Evolutionary conservation across 2,113 vertebrate species (phyloP), one percentile per base, ranked within the genome.

Genomic region (Prochilodus magdalenae): DNA sequence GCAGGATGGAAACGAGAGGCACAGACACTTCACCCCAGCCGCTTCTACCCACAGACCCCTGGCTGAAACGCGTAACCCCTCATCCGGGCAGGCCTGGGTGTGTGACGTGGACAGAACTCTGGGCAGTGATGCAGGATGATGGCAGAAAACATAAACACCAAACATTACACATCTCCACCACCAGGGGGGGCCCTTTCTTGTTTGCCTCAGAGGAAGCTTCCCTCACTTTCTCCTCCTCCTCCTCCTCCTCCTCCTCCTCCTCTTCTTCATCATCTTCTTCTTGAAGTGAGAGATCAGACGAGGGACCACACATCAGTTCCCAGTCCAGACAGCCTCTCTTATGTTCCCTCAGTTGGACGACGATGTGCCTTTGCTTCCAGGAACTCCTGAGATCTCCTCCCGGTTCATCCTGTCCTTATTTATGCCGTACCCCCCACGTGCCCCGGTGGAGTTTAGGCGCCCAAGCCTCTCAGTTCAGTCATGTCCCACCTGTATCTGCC

Each of bases 41-140:
- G 29, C 57, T 65, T 66, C 40, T 67, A 62, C 51, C 60, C 44
- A 53, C 22, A 14, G 75, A 30, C 74, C 36, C 69, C 71, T 16
- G 60, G 22, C 83, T 51, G 22, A 55, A 57, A 60, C 18, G 13
- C 53, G 22, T 49, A 79, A 83, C 90, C 87, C 63, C 87, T 85
- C 94, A 94, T 96, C 96, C 95, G 96, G 96, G 97, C 97, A 93
- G 96, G 96, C 95, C 97, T 97, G 95, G 95, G 94, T 94, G 94
- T 94, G 30, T 18, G 26, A 70, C 10, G 13, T 47, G 53, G 77
- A 30, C 13, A 20, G 27, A 55, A 40, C 71, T 55, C 62, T 59
- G n/a, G n/a, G 33, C 69, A 79, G 53, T 14, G 30, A 16, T 73
- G 72, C 11, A 27, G 44, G 70, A 33, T 71, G 40, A 71, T 55